Evolutionary conservation across 2,113 vertebrate genomes (phyloP).

Genomic region (Monopterus albus): DNA sequence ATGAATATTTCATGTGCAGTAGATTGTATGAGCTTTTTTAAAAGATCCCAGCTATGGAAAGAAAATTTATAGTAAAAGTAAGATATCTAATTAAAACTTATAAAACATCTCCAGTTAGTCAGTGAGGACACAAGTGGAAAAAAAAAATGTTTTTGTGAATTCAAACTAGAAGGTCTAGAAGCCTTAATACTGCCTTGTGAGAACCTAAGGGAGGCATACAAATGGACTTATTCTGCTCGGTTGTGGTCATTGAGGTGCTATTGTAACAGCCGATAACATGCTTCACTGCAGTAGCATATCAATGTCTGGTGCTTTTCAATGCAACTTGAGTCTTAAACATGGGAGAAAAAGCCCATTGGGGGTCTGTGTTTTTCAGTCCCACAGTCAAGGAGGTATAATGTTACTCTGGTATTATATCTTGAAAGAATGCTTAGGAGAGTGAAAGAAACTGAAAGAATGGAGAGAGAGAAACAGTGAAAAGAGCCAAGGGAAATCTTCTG

Average conservation of each 20-base stretch:
- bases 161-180: not conserved
- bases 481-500: slow-evolving; percentile 55
- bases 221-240: not conserved
- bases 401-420: slow-evolving; percentile 31
- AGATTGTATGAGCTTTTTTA: slow-evolving; percentile 1
- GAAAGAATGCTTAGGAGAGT: slow-evolving; percentile 8
- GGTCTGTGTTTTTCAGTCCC: slow-evolving; percentile 40
- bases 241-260: not conserved
- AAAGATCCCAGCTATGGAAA: slow-evolving; percentile 32
- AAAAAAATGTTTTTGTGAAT: not conserved
- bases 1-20: slow-evolving; percentile 2
- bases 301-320: slow-evolving; percentile 13
- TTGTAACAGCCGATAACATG: not conserved
- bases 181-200: not conserved
- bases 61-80: not conserved
- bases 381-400: slow-evolving; percentile 31
- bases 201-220: not conserved
- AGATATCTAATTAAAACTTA: slow-evolving; percentile 8
- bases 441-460: slow-evolving; percentile 24
- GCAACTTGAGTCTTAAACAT: slow-evolving; percentile 13
- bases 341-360: not conserved
- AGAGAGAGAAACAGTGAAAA: not conserved
- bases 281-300: not conserved
- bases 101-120: not conserved
- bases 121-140: too few relatives aligned